Conservation (phyloP, 2,797 vertebrate species). For the Siniperca undulata region DNA sequence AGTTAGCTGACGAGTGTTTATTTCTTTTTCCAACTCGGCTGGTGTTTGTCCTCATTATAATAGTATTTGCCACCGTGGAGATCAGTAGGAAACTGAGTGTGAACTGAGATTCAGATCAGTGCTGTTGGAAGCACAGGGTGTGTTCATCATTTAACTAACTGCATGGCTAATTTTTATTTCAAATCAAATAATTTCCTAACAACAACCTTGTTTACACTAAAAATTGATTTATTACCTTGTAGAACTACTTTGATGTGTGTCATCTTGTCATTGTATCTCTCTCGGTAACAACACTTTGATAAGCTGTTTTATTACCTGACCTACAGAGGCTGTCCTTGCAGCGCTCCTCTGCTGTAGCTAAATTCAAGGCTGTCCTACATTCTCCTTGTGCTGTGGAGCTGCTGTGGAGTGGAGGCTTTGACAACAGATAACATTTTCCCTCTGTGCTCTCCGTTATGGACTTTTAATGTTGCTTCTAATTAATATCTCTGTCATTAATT, state of each 20-base stretch:
- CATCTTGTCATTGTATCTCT: conserved; percentile 43
- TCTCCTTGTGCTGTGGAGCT: conserved; percentile 36
- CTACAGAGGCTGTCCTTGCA: conserved; percentile 27
- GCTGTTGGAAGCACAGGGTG: conserved; percentile 17
- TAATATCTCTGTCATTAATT: conserved; percentile 84
- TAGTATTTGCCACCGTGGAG: conserved; percentile 29
- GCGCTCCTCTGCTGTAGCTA: conserved; percentile 41
- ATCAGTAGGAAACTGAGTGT: conserved; percentile 46
- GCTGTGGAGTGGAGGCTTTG: conserved; percentile 46
- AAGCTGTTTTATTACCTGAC: conserved; percentile 46
- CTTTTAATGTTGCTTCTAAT: conserved; percentile 83
- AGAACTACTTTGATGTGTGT: conserved; percentile 48
- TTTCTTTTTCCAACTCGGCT: conserved; percentile 19
- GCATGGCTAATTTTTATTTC: conserved; percentile 35
- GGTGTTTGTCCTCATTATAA: conserved; percentile 37
- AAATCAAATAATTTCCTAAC: conserved; percentile 39
- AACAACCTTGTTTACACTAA: conserved; percentile 34
- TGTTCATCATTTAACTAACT: conserved; percentile 36
- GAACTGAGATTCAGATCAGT: conserved; percentile 40
- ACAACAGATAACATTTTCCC: conserved; percentile 73
- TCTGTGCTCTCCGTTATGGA: conserved; percentile 74
- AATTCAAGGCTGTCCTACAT: conserved; percentile 76
- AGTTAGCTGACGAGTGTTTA: conserved; percentile 19
- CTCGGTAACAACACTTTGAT: conserved; percentile 34
- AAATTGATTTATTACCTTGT: conserved; percentile 33